Base-by-base conservation (phyloP, 2,797 vertebrate genomes). In the Pogoniulus pusillus region DNA sequence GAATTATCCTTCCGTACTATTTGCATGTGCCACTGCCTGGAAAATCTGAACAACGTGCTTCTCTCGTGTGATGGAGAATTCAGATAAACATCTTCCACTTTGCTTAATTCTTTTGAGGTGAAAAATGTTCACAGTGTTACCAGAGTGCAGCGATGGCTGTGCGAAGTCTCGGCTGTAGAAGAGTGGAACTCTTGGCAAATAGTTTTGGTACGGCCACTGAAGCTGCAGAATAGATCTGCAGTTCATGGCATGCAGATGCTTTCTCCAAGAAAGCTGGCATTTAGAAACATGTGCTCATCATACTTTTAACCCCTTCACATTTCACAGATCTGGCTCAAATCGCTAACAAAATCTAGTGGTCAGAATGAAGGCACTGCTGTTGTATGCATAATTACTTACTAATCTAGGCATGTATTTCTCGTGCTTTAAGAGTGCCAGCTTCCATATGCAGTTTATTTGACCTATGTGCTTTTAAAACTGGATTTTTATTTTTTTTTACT, bases 391-490 rank as follows among this genome's bases (percentile, higher is more conserved):
- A 89, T 91, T 85, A 47, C 12, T 91, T 82, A 88, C 75, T 90
- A 93, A 95, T 90, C 63, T 64, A 60, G 72, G 18, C 60, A 35
- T 62, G 79, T 51, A 29, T n/a, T 91, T 88, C 71, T 24, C 87
- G n/a, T 65, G 20, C 64, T 90, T 82, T 62, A 89, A 35, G 49
- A 74, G 60, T 79, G 80, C 66, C 70, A 85, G 63, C 79, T 94
- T 93, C 76, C 79, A 51, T 85, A 66, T 53, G 73, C 32, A 87
- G 84, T 93, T 94, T 93, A 53, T 91, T 94, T 82, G 76, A 89
- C 84, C 49, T 73, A 29, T 90, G 89, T 81, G 64, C 63, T 95
- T 90, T 91, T 75, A 80, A 90, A 93, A 59, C 29, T 55, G 73
- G 11, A 64, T 71, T 87, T 58, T 43, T 32, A n/a, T 41, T 17